These are phyloP conservation scores for Poeciliopsis infans DNA, from an alignment of 2,797 vertebrate genomes.

Conservation along the genomic window DNA sequence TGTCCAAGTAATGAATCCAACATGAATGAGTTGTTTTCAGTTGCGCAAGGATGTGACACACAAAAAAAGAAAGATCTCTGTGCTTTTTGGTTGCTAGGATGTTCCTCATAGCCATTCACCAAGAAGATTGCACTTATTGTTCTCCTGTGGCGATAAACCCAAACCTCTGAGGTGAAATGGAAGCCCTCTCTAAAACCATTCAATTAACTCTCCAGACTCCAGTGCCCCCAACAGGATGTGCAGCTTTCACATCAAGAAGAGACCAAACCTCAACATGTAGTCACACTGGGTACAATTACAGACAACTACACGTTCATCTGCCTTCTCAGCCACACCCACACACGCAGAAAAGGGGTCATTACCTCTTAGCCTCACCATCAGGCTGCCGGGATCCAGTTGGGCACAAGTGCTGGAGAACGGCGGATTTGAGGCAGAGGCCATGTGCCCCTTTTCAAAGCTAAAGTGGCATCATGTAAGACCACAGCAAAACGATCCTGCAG, in stretches of 20 bases:
- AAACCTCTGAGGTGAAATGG: constrained; percentile 47
- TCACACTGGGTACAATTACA: constrained; percentile 71
- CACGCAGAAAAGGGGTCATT: constrained; percentile 57
- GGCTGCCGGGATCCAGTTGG: constrained; percentile 63
- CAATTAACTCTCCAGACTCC: constrained; percentile 63
- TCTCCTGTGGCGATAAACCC: constrained; percentile 54
- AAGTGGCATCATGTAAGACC: constrained; percentile 38
- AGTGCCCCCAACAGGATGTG: constrained; percentile 53
- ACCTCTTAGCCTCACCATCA: constrained; percentile 60
- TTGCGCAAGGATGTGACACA: background rate
- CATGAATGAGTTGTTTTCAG: background rate
- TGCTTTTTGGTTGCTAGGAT: constrained; percentile 2
- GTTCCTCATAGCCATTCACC: constrained; percentile 3
- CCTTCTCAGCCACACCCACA: constrained; percentile 60
- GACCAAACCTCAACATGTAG: constrained; percentile 55
- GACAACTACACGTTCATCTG: constrained; percentile 62
- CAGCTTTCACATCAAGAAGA: constrained; percentile 57
- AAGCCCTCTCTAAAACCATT: constrained; percentile 57
- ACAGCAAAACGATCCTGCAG: constrained; percentile 44
- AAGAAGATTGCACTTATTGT: constrained; percentile 29
- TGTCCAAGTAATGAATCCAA: constrained; percentile 1
- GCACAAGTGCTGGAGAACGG: constrained; percentile 49
- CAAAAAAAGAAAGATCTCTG: background rate
- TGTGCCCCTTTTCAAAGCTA: constrained; percentile 46
- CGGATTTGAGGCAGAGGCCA: constrained; percentile 41